Base-by-base conservation (phyloP, 2,888 invertebrate species). In the Brassicogethes aeneus region DNA sequence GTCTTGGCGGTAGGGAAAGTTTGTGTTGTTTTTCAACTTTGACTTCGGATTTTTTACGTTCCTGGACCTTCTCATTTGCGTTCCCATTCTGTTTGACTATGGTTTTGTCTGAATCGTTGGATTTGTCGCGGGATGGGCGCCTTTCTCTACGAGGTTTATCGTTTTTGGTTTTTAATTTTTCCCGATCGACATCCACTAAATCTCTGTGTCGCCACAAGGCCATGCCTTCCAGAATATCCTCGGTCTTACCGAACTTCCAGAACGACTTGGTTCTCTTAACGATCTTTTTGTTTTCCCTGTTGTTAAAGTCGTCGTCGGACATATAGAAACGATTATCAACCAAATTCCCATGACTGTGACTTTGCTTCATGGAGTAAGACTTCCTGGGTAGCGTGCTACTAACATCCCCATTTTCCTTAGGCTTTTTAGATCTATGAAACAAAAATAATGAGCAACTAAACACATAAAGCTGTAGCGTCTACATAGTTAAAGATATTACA, bases 171-270 rank as follows among this genome's bases (percentile, higher is more conserved):
- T 68, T 71, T 48, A 71, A 71, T 45, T 71, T 74, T 48, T 75
- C 74, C 12, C 75, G 74, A 13, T 57, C 52, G 10, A 84, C 79
- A 53, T 85, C 86, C 0, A 89, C 86, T 45, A 89, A 73, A 52
- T 89, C 88, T 23, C 88, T 75, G 61, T 89, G 89, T 58, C 83
- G 82, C 89, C 89, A 89, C 39, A 89, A 70, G 0, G 87, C 80
- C 88, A 89, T 89, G 1, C 89, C 89, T 56, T 87, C 87, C 55
- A 89, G 71, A 37, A 88, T 85, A 45, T 88, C 87, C 53, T 77
- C 77, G 38, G 70, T 71, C 41, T 82, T 77, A 15, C 87, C 81
- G 55, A 89, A 88, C 57, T 83, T 81, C 89, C 89, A 89, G 60
- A 89, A 85, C 0, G 87, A 87, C 62, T 88, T 89, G 0, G 87